phyloP scores from a whole-genome alignment of 2,113 vertebrate genomes.

The Mormoops blainvillei region DNA sequence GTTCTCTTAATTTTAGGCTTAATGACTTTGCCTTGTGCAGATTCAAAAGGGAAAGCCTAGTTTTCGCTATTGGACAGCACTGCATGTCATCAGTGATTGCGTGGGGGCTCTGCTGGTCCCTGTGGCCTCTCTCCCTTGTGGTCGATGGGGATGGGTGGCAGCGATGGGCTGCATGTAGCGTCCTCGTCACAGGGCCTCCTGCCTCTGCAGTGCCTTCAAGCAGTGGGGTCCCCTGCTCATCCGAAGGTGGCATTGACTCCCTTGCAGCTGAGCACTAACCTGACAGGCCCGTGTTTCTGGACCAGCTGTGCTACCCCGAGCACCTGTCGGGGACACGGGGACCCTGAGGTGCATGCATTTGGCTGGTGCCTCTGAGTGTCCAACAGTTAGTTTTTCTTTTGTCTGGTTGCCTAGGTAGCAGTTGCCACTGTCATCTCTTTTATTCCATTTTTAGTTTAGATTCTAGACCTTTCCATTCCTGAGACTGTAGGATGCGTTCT shows the following conservation, averaged over 20 bases:
- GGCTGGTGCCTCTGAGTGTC: no score
- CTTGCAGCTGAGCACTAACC: neutral
- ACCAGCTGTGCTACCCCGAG: neutral
- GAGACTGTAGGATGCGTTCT: neutral
- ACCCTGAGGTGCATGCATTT: rapidly evolving
- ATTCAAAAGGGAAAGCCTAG: neutral
- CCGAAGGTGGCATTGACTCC: neutral
- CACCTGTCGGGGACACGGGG: neutral
- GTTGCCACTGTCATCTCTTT: neutral
- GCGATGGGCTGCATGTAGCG: no score
- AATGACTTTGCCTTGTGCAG: neutral
- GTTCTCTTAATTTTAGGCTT: neutral
- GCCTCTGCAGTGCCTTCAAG: neutral
- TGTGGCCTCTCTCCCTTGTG: neutral
- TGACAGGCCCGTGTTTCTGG: neutral
- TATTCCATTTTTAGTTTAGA: neutral
- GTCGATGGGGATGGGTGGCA: neutral
- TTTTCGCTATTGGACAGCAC: neutral
- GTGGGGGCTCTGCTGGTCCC: neutral
- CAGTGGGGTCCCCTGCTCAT: no score
- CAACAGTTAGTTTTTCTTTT: neutral
- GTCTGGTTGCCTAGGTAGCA: no score
- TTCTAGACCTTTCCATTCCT: neutral
- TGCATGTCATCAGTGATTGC: neutral
- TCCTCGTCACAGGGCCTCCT: neutral